Evolutionary conservation across 1,140 invertebrate genomes (phyloP).

Genomic region (Orussus abietinus): DNA sequence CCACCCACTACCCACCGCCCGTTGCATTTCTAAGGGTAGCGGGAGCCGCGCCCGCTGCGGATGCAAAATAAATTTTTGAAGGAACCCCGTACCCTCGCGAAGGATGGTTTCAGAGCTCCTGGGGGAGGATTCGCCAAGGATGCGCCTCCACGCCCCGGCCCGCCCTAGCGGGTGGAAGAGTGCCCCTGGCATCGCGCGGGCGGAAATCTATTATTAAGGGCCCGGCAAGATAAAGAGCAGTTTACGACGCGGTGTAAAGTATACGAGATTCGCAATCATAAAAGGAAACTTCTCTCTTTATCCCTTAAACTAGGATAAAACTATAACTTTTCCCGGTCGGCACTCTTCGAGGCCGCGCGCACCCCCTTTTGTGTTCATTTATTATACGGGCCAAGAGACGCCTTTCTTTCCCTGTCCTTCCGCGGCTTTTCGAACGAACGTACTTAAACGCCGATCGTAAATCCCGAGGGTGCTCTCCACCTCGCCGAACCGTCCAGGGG

Average conservation of each 20-base stretch:
- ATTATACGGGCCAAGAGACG: too few species aligned
- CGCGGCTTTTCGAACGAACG: too few species aligned
- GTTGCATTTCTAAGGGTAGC: neutral
- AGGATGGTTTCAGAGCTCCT: constrained; percentile 14
- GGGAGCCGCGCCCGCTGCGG: neutral
- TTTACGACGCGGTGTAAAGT: constrained; percentile 32
- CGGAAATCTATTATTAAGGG: constrained; percentile 34
- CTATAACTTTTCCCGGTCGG: neutral
- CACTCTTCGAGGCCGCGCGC: neutral
- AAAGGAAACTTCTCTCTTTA: constrained; percentile 22
- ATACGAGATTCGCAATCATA: constrained; percentile 32
- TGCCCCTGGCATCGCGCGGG: constrained; percentile 3
- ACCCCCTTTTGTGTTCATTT: constrained; percentile 13
- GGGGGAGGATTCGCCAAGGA: too few species aligned
- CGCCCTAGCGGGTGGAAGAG: too few species aligned
- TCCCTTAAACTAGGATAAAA: constrained; percentile 3
- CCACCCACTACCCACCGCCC: neutral
- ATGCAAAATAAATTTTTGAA: constrained; percentile 29
- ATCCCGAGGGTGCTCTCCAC: too few species aligned
- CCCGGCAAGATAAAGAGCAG: constrained; percentile 20
- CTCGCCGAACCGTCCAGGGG: too few species aligned
- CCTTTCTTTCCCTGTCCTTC: too few species aligned
- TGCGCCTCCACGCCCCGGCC: too few species aligned
- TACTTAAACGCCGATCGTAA: too few species aligned
- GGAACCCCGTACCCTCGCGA: constrained; percentile 14